phyloP scores from a whole-genome alignment of 2,888 invertebrate species.

The Bombyx huttoni region DNA sequence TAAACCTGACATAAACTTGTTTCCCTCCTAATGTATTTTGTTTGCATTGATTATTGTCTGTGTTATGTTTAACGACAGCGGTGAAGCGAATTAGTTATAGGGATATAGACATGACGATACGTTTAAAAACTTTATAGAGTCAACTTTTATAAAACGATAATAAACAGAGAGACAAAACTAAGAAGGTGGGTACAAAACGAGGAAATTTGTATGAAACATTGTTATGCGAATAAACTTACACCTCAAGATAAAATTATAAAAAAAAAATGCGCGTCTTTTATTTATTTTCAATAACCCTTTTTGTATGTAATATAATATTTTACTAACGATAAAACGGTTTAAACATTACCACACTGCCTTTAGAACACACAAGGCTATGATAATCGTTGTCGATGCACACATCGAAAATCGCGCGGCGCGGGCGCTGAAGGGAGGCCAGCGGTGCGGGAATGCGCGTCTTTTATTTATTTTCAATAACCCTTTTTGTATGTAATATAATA shows the following conservation, averaged over 20 bases:
- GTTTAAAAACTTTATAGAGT: slow-evolving; percentile 67
- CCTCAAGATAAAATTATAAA: slow-evolving; percentile 69
- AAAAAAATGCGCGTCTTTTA: slow-evolving; percentile 47
- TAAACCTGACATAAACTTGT: slow-evolving; percentile 45
- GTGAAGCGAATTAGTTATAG: slow-evolving; percentile 69
- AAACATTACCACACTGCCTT: too few species aligned
- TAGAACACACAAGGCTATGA: too few species aligned
- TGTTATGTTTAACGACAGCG: slow-evolving; percentile 57
- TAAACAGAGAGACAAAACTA: slow-evolving; percentile 61
- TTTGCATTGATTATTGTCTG: slow-evolving; percentile 59
- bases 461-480: slow-evolving; percentile 25
- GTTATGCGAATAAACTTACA: slow-evolving; percentile 74
- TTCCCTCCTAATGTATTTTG: slow-evolving; percentile 41
- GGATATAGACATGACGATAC: slow-evolving; percentile 69
- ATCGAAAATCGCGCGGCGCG: too few species aligned
- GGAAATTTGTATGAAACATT: slow-evolving; percentile 73
- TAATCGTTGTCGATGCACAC: too few species aligned
- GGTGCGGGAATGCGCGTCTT: slow-evolving; percentile 43
- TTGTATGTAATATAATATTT: too few species aligned
- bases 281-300: slow-evolving; percentile 13
- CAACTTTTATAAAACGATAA: slow-evolving; percentile 69
- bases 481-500: too few species aligned
- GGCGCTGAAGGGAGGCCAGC: too few species aligned
- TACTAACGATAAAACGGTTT: too few species aligned
- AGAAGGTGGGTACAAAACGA: slow-evolving; percentile 72